These are phyloP conservation scores for Micromussa lordhowensis DNA, from an alignment of 92 coral and sea anemone genomes.

Conservation along the genomic window DNA sequence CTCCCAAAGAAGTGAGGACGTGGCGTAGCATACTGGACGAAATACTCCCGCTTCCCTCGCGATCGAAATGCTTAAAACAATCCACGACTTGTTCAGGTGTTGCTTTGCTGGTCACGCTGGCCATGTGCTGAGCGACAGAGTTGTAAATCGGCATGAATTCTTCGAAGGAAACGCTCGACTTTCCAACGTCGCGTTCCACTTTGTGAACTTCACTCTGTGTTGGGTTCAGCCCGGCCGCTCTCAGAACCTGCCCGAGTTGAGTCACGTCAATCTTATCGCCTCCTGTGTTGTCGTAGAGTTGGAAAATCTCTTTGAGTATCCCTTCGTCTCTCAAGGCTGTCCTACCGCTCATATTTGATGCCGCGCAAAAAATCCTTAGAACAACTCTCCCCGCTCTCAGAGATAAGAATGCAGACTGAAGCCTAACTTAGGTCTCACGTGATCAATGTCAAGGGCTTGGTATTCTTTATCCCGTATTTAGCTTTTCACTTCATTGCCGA, in stretches of 20 bases:
- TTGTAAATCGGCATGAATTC: slow-evolving; percentile 92
- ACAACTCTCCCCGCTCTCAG: background rate
- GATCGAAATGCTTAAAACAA: slow-evolving; percentile 92
- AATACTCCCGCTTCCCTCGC: slow-evolving; percentile 80
- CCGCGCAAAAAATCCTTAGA: background rate
- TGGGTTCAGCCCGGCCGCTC: slow-evolving; percentile 94
- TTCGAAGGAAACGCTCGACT: slow-evolving; percentile 79
- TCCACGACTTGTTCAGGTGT: slow-evolving; percentile 89
- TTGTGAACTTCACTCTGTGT: slow-evolving; percentile 91
- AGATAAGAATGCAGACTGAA: background rate
- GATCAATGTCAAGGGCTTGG: background rate
- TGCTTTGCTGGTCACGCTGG: slow-evolving; percentile 74
- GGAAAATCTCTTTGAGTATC: slow-evolving; percentile 87
- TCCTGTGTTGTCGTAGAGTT: slow-evolving; percentile 90
- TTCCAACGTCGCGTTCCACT: slow-evolving; percentile 88
- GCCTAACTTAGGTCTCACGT: slow-evolving; percentile 16
- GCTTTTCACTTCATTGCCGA: background rate
- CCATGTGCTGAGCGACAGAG: slow-evolving; percentile 85
- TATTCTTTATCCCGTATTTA: slow-evolving; percentile 1
- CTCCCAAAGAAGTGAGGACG: slow-evolving; percentile 96
- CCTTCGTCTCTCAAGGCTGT: slow-evolving; percentile 78
- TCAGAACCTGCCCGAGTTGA: slow-evolving; percentile 84
- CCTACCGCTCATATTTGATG: slow-evolving; percentile 58
- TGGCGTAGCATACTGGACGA: slow-evolving; percentile 90
- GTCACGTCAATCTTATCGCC: slow-evolving; percentile 77